phyloP scores from a whole-genome alignment of 2,888 invertebrate species.

The Acleris emargana region DNA sequence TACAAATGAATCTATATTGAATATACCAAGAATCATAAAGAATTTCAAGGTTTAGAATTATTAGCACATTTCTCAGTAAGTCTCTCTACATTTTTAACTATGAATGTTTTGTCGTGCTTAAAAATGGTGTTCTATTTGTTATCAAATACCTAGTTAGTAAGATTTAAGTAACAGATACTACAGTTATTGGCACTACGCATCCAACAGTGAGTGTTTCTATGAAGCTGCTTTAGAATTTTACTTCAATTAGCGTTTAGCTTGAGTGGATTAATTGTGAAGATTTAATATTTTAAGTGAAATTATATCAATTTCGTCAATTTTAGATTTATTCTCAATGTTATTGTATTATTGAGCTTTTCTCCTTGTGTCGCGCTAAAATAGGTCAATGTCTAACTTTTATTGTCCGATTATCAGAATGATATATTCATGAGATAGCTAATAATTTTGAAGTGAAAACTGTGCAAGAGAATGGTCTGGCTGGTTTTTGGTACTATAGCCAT shows the following conservation, averaged over 20 bases:
- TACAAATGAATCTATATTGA: constrained; percentile 66
- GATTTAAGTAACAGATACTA: constrained; percentile 78
- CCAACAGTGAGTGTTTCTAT: constrained; percentile 55
- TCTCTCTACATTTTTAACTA: constrained; percentile 85
- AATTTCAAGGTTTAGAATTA: constrained; percentile 79
- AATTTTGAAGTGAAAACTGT: constrained; percentile 71
- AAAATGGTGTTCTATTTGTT: constrained; percentile 85
- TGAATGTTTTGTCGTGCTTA: constrained; percentile 85
- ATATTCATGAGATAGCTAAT: constrained; percentile 49
- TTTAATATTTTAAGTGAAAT: constrained; percentile 73
- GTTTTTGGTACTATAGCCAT: constrained; percentile 54
- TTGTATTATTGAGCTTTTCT: constrained; percentile 64
- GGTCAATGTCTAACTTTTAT: constrained; percentile 43
- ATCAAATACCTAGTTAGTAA: constrained; percentile 83
- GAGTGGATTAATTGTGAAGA: constrained; percentile 60
- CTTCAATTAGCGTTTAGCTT: constrained; percentile 58
- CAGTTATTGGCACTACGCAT: constrained; percentile 84
- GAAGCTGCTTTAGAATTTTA: constrained; percentile 54
- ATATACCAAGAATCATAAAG: constrained; percentile 60
- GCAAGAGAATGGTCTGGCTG: constrained; percentile 66
- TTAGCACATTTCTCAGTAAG: constrained; percentile 85
- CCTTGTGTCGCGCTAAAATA: constrained; percentile 41
- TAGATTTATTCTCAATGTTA: constrained; percentile 71
- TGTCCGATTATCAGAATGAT: constrained; percentile 46
- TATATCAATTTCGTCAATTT: constrained; percentile 84